These are phyloP conservation scores for Leptinotarsa lineolata DNA, from an alignment of 1,140 invertebrate genomes.

Conservation along the genomic window DNA sequence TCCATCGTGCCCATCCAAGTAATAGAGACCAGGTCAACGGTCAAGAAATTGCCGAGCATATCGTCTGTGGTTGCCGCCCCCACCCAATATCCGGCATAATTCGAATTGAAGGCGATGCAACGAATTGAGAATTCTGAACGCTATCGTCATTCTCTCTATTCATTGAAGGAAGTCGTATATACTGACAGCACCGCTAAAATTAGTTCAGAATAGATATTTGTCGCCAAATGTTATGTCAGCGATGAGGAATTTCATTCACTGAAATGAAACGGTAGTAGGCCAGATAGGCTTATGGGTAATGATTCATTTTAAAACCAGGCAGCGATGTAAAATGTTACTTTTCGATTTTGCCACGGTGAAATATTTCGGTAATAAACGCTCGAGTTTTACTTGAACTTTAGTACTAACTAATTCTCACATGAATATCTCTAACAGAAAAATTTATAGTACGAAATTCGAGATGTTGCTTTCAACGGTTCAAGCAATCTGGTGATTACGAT, in stretches of 20 bases:
- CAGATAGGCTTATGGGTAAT: too few relatives aligned
- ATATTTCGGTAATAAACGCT: too few relatives aligned
- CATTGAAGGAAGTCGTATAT: neutral
- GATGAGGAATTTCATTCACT: constrained; percentile 37
- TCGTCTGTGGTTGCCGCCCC: neutral
- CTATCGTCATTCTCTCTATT: neutral
- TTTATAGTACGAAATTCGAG: too few relatives aligned
- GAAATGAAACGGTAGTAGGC: neutral
- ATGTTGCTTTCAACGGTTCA: too few relatives aligned
- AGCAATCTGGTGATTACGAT: too few relatives aligned
- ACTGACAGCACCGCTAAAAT: constrained; percentile 31
- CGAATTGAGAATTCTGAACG: neutral
- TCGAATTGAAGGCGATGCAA: neutral
- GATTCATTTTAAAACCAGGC: too few relatives aligned
- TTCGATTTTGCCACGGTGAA: too few relatives aligned
- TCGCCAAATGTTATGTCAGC: constrained; percentile 40
- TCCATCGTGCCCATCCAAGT: too few relatives aligned
- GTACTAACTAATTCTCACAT: too few relatives aligned
- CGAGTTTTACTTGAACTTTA: too few relatives aligned
- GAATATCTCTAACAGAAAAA: too few relatives aligned
- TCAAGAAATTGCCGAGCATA: neutral
- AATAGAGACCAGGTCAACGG: neutral
- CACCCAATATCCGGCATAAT: neutral
- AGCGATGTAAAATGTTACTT: too few relatives aligned
- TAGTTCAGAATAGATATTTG: constrained; percentile 27